A percentile compares a stretch with the other conserved stretches of the same genome.
These are phyloP conservation scores for Bembecia ichneumoniformis DNA, from an alignment of 2,888 invertebrate species.

Conservation along the genomic window DNA sequence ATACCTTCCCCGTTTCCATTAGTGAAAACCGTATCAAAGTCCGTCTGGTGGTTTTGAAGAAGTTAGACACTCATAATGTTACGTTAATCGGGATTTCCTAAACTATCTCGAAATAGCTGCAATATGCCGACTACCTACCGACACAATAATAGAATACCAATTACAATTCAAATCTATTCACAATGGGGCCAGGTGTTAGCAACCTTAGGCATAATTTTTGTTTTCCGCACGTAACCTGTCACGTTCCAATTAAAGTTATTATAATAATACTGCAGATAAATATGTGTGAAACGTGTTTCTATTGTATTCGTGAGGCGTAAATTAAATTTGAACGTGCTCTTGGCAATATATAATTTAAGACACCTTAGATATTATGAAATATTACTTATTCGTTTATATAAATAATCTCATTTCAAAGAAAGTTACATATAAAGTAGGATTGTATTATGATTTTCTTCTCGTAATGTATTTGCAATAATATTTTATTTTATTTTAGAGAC, in stretches of 20 bases:
- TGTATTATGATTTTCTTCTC: too few relatives aligned
- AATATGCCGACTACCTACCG: conserved; percentile 2
- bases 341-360: not conserved
- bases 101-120: not conserved
- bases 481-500: too few relatives aligned
- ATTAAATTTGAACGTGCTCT: conserved; percentile 3
- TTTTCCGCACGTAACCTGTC: too few relatives aligned
- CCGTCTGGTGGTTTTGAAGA: too few relatives aligned
- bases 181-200: conserved; percentile 4
- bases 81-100: conserved; percentile 1
- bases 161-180: conserved; percentile 6
- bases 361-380: too few relatives aligned
- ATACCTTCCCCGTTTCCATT: too few relatives aligned
- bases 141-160: conserved; percentile 7
- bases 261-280: not conserved
- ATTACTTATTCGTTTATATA: too few relatives aligned
- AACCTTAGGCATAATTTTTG: conserved; percentile 4
- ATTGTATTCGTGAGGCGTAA: not conserved
- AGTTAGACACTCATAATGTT: not conserved
- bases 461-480: too few relatives aligned
- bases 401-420: too few relatives aligned
- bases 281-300: not conserved
- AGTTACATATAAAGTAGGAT: too few relatives aligned
- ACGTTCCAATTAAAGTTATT: too few relatives aligned
- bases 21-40: too few relatives aligned